A percentile compares a stretch with the other conserved stretches of the same genome.
phyloP scores from a whole-genome alignment of 2,888 invertebrate genomes.

The Pristionchus exspectatus region DNA sequence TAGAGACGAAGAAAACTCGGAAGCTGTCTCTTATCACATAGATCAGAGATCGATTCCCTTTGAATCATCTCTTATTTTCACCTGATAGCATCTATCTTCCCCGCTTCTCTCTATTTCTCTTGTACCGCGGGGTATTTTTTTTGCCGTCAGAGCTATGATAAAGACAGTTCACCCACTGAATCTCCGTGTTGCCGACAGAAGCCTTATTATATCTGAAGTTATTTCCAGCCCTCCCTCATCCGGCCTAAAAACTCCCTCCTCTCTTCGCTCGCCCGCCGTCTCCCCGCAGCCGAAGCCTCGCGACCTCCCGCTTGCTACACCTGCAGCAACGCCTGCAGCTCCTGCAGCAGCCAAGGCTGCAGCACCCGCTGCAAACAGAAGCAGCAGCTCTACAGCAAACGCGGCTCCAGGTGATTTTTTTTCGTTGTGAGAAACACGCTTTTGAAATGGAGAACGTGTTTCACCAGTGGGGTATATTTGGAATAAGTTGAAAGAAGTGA shows the following conservation, averaged over 20 bases:
- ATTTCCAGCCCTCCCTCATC: slow-evolving; percentile 1
- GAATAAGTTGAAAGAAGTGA: neutral
- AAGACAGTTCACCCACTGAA: too few species aligned
- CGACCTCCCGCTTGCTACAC: neutral
- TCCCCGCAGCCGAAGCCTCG: slow-evolving; percentile 13
- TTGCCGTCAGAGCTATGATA: too few species aligned
- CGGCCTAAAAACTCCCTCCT: neutral
- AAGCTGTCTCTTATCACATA: too few species aligned
- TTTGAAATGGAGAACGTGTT: neutral
- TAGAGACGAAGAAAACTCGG: too few species aligned
- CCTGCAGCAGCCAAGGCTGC: slow-evolving; percentile 7
- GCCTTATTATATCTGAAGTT: too few species aligned
- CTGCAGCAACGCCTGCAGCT: neutral
- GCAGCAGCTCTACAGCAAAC: neutral
- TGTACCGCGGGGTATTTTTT: too few species aligned
- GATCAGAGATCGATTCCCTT: too few species aligned
- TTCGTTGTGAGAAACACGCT: neutral
- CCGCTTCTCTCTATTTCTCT: too few species aligned
- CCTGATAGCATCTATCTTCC: too few species aligned
- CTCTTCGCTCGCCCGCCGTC: slow-evolving; percentile 2
- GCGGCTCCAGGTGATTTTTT: neutral
- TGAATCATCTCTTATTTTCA: too few species aligned
- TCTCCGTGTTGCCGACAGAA: too few species aligned
- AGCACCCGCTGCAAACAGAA: neutral
- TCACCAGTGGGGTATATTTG: neutral